phyloP scores from a whole-genome alignment of 2,888 invertebrate genomes.

The Amphipoea lucens region DNA sequence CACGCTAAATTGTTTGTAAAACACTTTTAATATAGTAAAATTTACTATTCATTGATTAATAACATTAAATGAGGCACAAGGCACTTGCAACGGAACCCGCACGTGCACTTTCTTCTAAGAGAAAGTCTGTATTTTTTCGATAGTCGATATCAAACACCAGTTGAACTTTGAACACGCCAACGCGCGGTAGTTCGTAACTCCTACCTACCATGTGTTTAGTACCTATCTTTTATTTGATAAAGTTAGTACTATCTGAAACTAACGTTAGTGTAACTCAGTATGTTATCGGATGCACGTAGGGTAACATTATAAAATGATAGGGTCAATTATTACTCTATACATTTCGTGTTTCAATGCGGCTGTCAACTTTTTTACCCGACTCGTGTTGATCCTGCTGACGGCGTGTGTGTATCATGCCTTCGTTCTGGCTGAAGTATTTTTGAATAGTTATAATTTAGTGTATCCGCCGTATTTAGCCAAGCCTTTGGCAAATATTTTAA shows the following conservation, averaged over 20 bases:
- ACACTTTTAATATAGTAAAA: not conserved
- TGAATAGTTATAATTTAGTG: constrained; percentile 82
- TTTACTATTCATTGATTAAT: not conserved
- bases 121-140: constrained; percentile 52
- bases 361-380: constrained; percentile 78
- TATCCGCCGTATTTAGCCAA: constrained; percentile 82
- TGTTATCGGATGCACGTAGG: constrained; percentile 46
- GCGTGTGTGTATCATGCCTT: constrained; percentile 83
- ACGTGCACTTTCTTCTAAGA: constrained; percentile 39
- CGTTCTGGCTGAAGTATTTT: constrained; percentile 82
- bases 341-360: constrained; percentile 77
- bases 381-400: constrained; percentile 80
- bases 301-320: constrained; percentile 72
- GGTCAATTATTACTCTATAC: constrained; percentile 68
- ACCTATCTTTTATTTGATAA: constrained; percentile 50
- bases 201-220: constrained; percentile 34
- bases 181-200: constrained; percentile 32
- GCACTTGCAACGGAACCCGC: not conserved
- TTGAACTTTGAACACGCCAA: constrained; percentile 60
- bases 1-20: not conserved
- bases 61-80: not conserved
- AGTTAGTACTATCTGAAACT: constrained; percentile 36
- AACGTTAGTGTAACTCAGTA: constrained; percentile 49
- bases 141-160: constrained; percentile 38
- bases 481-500: constrained; percentile 67